Base-by-base conservation (phyloP, 2,888 invertebrate genomes). In the Hartigia nigra region DNA sequence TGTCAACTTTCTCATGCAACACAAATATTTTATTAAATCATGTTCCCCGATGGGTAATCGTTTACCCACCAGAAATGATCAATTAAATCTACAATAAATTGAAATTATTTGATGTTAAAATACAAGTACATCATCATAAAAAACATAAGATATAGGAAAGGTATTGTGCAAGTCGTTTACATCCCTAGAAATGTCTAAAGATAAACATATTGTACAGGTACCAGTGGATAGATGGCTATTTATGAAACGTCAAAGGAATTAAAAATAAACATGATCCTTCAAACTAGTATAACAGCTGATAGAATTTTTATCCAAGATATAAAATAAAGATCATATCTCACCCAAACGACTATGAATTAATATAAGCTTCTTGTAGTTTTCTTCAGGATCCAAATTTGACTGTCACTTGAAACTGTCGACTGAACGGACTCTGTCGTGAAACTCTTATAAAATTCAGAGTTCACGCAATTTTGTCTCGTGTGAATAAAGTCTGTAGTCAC, bases 201-300 rank as follows among this genome's bases (percentile, higher is more conserved):
- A 78, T 78, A 78, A 78, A 75, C 78, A 78, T 78, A 78, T 78
- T 78, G 78, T 70, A 78, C 70, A 37, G 32, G 3, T 75, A 72
- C 75, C 72, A 76, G 55, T 76, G 78, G 72, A 74, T 69, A 72
- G 39, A 55, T 55, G 23, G 55, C 78, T 78, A 76, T 78, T 75
- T 70, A 70, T 70, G 75, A 75, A 70, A 32, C 34, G 55, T 31
- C 37, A 69, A 55, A 39, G 23, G 35, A 69, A 75, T 55, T 78
- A 74, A 78, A 78, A 78, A 74, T 74, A 78, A 75, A 78, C 35
- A 69, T 75, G 75, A 55, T 70, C 72, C 70, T 72, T 32, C 72
- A 72, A 31, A 72, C n/a, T 72, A 72, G 9, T 72, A 5, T 32
- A 39, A 70, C 75, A 70, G 76, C 75, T 69, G 69, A 75, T 31